These are phyloP conservation scores for Cardiocondyla obscurior DNA, from an alignment of 1,140 invertebrate genomes.

Conservation along the genomic window DNA sequence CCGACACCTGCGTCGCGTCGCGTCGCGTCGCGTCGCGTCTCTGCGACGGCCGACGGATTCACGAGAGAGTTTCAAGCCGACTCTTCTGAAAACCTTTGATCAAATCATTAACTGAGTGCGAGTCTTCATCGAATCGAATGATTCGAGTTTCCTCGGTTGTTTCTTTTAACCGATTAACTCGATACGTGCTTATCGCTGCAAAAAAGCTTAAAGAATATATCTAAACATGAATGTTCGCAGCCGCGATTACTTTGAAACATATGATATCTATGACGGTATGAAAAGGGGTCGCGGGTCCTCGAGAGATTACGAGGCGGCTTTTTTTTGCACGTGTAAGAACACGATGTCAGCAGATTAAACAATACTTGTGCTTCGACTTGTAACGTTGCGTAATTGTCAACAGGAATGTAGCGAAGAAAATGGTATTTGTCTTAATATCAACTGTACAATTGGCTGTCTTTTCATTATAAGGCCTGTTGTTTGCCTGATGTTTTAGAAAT, in stretches of 20 bases:
- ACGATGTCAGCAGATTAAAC: constrained; percentile 13
- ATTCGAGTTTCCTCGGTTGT: no score
- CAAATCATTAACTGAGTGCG: no score
- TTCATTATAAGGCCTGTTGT: no score
- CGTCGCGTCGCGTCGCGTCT: no score
- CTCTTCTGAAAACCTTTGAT: no score
- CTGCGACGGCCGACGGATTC: no score
- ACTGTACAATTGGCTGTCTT: no score
- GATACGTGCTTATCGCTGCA: neutral
- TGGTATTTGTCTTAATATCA: no score
- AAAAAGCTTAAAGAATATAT: constrained; percentile 9
- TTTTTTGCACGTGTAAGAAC: neutral
- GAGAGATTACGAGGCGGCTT: neutral
- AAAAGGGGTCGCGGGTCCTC: constrained; percentile 22
- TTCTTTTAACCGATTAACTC: neutral
- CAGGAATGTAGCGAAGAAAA: neutral
- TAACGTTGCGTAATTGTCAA: neutral
- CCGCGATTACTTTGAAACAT: constrained; percentile 3
- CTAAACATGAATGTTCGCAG: neutral
- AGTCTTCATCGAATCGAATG: no score
- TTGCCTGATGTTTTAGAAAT: no score
- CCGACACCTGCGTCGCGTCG: constrained; percentile 23
- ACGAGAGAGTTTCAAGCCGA: no score
- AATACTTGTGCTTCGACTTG: neutral
- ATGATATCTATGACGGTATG: neutral